These are phyloP conservation scores for Nothoprocta pentlandii DNA, from an alignment of 2,113 vertebrate genomes.

Conservation along the genomic window DNA sequence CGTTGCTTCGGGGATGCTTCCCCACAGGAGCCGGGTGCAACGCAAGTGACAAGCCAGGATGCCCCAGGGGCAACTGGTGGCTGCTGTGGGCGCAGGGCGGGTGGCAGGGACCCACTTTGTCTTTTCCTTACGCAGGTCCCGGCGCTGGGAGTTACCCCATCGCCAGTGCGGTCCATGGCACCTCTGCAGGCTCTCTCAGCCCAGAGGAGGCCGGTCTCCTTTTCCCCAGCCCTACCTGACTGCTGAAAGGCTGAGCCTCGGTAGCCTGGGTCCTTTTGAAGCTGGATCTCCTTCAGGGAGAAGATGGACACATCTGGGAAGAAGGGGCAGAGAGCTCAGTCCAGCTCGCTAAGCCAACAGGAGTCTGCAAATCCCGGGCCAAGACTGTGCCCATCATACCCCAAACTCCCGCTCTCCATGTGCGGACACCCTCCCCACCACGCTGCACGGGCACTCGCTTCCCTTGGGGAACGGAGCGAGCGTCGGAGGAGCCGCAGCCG, in stretches of 20 bases:
- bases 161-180: fast-evolving
- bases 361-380: not conserved
- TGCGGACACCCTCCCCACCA: not conserved
- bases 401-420: not conserved
- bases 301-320: constrained; percentile 90
- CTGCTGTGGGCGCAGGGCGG: not conserved
- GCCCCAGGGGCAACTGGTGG: not conserved
- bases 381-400: not conserved
- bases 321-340: not conserved
- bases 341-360: not conserved
- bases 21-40: not conserved
- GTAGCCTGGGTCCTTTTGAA: constrained; percentile 94
- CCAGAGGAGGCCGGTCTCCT: fast-evolving
- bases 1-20: not conserved
- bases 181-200: not conserved
- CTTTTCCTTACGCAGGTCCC: not conserved
- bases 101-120: not conserved
- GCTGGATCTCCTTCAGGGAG: constrained; percentile 91
- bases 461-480: not conserved
- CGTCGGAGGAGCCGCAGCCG: not conserved
- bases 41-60: not conserved
- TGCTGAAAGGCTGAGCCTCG: constrained; percentile 90
- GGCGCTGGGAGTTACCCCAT: not conserved
- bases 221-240: constrained; percentile 78
- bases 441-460: not conserved